Evolutionary conservation across 1,140 invertebrate species (phyloP), one percentile per base, ranked within the genome.

Genomic region (Pseudomyrmex flavicornis): DNA sequence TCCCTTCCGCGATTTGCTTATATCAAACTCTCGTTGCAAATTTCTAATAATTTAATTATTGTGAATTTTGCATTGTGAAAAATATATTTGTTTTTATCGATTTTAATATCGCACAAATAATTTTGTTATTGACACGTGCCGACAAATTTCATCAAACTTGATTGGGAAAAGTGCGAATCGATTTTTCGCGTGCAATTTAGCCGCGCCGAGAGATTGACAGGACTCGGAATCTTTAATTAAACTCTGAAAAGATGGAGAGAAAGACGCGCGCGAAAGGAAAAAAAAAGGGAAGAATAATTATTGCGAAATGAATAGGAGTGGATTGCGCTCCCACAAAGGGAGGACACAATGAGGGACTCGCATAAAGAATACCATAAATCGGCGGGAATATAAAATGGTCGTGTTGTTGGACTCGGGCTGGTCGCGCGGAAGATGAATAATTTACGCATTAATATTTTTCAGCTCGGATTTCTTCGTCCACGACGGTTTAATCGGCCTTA

Each of bases 201-300:
- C 52, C 26, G 22, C 12, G 44, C 8, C 35, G 35, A 35, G 35
- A 35, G 54, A 48, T 80, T 59, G 66, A 9, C 66, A 13, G 13
- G 35, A 54, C 35, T 35, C 17, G 48, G 50, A 15, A 54, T 56
- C 17, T 59, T 72, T 58, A 72, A 80, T 80, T 80, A 80, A 80
- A 80, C 66, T 70, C 13, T 17, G 15, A 35, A 59, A 59, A 80
- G 44, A 22, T 12, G 22, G 35, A 35, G 35, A 35, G 35, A 44
- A 56, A 56, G n/a, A 20, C 12, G 50, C 35, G 35, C 35, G 17
- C 13, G 65, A n/a, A 17, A 22, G 15, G 15, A 9, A 1, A 8
- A 12, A 15, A n/a, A 17, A 48, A 2, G 15, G 50, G 26, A 46
- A 70, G 65, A 79, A n/a, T 80, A 72, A 72, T 80, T 72, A 70